Conservation (phyloP, 1,140 invertebrate genomes). For the Pseudomyrmex concolor region DNA sequence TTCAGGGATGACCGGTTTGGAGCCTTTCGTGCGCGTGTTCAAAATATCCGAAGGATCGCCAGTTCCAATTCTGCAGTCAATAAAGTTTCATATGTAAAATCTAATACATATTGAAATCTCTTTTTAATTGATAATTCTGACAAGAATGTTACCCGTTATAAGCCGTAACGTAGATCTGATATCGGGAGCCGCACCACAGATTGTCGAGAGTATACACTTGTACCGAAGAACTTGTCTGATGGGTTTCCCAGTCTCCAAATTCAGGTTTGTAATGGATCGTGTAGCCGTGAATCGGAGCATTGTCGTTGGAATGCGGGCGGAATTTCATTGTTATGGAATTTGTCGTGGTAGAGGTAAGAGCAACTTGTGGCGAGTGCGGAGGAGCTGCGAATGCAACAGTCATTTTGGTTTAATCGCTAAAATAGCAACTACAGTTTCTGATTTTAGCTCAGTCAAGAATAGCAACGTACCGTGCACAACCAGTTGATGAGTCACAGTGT, state of each 20-base stretch:
- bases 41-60: conserved; percentile 94
- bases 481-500: conserved; percentile 95
- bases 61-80: conserved; percentile 90
- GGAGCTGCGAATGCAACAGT: conserved; percentile 87
- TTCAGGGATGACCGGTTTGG: conserved; percentile 95
- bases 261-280: conserved; percentile 97
- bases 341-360: conserved; percentile 92
- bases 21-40: conserved; percentile 94
- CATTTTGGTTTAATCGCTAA: neutral
- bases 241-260: conserved; percentile 96
- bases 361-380: conserved; percentile 92
- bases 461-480: conserved; percentile 90
- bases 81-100: neutral
- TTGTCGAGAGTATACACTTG: conserved; percentile 94
- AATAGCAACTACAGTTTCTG: neutral
- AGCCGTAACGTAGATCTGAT: conserved; percentile 95
- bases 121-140: neutral
- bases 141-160: conserved; percentile 91
- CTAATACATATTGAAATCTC: no score
- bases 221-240: conserved; percentile 90
- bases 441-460: neutral
- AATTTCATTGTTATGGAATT: conserved; percentile 93
- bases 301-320: conserved; percentile 90
- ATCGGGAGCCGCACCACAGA: conserved; percentile 95
- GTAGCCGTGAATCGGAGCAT: conserved; percentile 92